Evolutionary conservation across 2,797 vertebrate species (phyloP), one percentile per base, ranked within the genome.

Genomic region (Melanotaenia boesemani): DNA sequence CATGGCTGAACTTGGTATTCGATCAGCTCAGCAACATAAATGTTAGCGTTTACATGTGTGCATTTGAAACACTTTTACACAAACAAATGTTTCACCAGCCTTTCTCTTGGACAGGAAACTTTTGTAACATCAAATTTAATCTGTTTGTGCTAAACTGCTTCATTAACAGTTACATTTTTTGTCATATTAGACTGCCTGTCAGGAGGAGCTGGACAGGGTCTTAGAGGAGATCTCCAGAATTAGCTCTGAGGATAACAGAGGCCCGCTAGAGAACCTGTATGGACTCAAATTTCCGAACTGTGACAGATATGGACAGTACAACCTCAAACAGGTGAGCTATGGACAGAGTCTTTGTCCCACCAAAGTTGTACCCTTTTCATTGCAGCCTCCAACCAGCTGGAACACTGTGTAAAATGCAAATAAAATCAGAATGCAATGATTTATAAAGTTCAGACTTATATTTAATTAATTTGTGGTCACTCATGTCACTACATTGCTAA

Each of bases 281-380:
- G 94, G 93, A 50, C 93, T 99, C 80, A 97, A 96, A 59, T 98
- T 99, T 82, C 98, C 97, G 76, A 99, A 99, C 93, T 99, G 98
- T 46, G 97, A 99, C 95, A 96, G 94, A 84, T 90, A 94, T 0
- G 97, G 97, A 77, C 91, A 95, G 63, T 99, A 98, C 92, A 99
- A 98, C 88, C 94, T 96, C 81, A 99, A 99, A 88, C 97, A 99
- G 96, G 97, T 96, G 85, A 89, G 89, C 7, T 30, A 16, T 2
- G 30, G 59, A 18, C 8, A 8, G 9, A 37, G 7, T 37, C 8
- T 37, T 11, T 10, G 37, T 37, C 37, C 37, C 37, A 37, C 37
- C 37, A 37, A 9, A 10, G 10, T 9, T 37, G 37, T 37, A 37
- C 26, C 26, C 26, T 28, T 28, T 37, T 37, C 37, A 12, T 37